Evolutionary conservation across 2,888 invertebrate genomes (phyloP), one percentile per base, ranked within the genome.

Genomic region (Girardia tigrina): DNA sequence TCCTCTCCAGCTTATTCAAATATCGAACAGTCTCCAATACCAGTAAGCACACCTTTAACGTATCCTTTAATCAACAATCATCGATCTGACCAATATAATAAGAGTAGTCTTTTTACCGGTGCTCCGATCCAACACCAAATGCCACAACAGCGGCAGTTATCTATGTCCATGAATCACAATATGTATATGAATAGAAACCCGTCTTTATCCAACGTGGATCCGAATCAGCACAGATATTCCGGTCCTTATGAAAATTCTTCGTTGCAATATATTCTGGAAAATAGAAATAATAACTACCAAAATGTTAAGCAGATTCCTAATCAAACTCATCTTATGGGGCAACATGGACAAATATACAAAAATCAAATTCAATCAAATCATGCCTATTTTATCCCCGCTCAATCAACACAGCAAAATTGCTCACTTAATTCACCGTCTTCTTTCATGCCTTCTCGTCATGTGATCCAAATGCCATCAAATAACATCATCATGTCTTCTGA

Each of bases 401-500:
- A 56, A 56, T 56, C 56, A 56, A 23, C 20, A 6, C 56, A 56
- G 56, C 56, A 56, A 56, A 56, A n/a, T 56, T 56, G 56, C 56
- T 56, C 56, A 56, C 56, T 56, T 56, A 56, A 16, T 16, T 56
- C 56, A 56, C 56, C 56, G 4, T 20, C n/a, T 56, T 56, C 56
- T 56, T 56, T 56, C 56, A 56, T 56, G 56, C n/a, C 56, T 56
- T 4, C 56, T 20, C 56, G 56, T n/a, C 56, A 56, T 56, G 56
- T 56, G 56, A 56, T 56, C 23, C 56, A 56, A 56, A 56, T 56
- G 56, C 56, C 56, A 16, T 8, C 56, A 20, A 56, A 56, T 23
- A 56, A 23, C 23, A 56, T 56, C 23, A 20, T 56, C 6, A 56
- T 56, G 56, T 56, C 56, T 20, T 56, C 56, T 12, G 56, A 56